Evolutionary conservation across 2,113 vertebrate species (phyloP).

Genomic region (Chloroceryle aenea): DNA sequence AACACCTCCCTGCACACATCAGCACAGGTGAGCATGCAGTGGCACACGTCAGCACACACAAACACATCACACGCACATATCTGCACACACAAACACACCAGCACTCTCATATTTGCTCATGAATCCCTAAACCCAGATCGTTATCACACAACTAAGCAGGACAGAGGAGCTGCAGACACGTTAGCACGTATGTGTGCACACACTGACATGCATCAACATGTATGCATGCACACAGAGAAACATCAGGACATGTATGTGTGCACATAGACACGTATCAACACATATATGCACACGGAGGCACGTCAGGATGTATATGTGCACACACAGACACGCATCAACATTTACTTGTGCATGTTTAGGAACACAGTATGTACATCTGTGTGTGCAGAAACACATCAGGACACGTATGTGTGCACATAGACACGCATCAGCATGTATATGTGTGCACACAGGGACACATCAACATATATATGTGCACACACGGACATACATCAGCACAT

Average conservation of each 20-base stretch:
- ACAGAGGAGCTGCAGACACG: background rate
- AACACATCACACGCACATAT: rapidly evolving
- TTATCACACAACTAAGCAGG: background rate
- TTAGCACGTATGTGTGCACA: background rate
- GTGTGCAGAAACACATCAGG: no score
- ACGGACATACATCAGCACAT: background rate
- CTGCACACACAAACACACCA: background rate
- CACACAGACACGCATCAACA: no score
- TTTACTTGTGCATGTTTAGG: no score
- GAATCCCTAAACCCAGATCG: background rate
- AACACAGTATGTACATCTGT: background rate
- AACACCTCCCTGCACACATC: rapidly evolving
- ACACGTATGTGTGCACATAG: rapidly evolving
- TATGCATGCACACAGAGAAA: background rate
- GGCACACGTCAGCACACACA: background rate
- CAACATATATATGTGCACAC: background rate
- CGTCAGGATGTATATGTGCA: background rate
- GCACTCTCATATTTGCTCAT: rapidly evolving
- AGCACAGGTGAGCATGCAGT: background rate
- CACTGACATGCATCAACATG: background rate
- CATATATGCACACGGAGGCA: background rate
- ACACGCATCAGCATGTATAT: rapidly evolving
- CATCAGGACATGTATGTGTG: background rate
- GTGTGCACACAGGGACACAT: background rate
- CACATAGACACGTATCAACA: background rate